phyloP scores from a whole-genome alignment of 2,113 vertebrate species.

The Motacilla alba region DNA sequence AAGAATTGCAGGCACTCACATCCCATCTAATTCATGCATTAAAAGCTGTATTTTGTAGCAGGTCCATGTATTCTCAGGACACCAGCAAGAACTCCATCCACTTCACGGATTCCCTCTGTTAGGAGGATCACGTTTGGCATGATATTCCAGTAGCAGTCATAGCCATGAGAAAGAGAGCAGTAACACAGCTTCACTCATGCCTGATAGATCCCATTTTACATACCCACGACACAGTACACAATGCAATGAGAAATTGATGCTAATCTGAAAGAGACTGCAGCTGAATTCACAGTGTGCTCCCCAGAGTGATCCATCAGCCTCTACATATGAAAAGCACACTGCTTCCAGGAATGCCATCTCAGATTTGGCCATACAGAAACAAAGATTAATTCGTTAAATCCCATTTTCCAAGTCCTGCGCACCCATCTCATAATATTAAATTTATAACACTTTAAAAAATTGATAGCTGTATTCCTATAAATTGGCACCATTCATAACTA shows the following conservation, averaged over 20 bases:
- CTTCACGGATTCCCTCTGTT: not conserved
- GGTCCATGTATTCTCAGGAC: not conserved
- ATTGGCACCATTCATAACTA: not conserved
- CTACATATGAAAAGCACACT: accelerated
- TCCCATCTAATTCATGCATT: not conserved
- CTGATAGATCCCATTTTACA: not conserved
- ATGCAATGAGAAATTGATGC: not conserved
- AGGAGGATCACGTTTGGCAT: not conserved
- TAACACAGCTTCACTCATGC: not conserved
- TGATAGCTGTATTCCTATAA: not conserved
- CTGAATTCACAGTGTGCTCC: accelerated
- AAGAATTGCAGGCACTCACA: accelerated
- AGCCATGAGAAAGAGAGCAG: not conserved
- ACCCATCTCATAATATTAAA: accelerated
- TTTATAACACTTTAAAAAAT: not conserved
- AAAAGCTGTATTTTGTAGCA: not conserved
- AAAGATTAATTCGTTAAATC: not conserved
- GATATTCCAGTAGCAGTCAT: accelerated
- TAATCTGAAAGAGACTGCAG: not conserved
- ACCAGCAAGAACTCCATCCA: not conserved
- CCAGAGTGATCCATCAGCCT: not conserved
- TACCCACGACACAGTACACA: not conserved
- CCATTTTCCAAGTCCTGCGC: not conserved
- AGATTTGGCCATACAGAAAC: not conserved
- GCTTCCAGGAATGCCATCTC: not conserved